phyloP scores from a whole-genome alignment of 2,797 vertebrate genomes.

The Poeciliopsis turneri region DNA sequence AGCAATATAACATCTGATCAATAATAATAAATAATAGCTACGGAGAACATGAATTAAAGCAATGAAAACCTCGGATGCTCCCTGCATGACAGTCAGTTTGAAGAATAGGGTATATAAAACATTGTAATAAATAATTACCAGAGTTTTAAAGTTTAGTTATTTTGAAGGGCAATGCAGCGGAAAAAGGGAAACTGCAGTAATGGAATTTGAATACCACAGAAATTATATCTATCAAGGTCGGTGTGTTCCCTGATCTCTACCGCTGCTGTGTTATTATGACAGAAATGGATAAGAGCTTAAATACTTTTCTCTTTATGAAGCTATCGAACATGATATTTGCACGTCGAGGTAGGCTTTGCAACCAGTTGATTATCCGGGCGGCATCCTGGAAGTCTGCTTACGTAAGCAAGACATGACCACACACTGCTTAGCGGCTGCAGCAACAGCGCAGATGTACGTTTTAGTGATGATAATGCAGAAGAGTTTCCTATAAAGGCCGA shows the following conservation, averaged over 20 bases:
- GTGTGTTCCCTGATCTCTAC: neutral
- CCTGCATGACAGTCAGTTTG: neutral
- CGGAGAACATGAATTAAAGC: neutral
- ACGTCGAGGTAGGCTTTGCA: neutral
- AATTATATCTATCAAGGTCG: constrained; percentile 11
- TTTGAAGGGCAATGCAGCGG: neutral
- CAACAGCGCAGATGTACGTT: constrained; percentile 10
- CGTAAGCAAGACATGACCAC: constrained; percentile 30
- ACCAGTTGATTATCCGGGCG: neutral
- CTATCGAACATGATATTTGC: neutral
- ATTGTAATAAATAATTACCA: neutral
- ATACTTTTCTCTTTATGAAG: neutral
- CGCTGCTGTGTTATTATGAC: neutral
- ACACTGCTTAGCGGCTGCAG: constrained; percentile 22
- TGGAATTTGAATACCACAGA: constrained; percentile 1
- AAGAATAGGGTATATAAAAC: neutral
- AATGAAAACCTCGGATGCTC: neutral
- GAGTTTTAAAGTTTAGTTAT: neutral
- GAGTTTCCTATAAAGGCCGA: constrained; percentile 32
- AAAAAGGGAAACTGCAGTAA: neutral
- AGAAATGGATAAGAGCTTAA: neutral
- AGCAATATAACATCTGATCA: neutral
- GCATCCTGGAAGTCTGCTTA: neutral
- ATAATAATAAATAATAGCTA: neutral
- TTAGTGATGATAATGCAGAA: constrained; percentile 40